A percentile compares a stretch with the other conserved stretches of the same genome.
These are phyloP conservation scores for Bolborhynchus lineola DNA, from an alignment of 2,113 vertebrate species.

Conservation along the genomic window DNA sequence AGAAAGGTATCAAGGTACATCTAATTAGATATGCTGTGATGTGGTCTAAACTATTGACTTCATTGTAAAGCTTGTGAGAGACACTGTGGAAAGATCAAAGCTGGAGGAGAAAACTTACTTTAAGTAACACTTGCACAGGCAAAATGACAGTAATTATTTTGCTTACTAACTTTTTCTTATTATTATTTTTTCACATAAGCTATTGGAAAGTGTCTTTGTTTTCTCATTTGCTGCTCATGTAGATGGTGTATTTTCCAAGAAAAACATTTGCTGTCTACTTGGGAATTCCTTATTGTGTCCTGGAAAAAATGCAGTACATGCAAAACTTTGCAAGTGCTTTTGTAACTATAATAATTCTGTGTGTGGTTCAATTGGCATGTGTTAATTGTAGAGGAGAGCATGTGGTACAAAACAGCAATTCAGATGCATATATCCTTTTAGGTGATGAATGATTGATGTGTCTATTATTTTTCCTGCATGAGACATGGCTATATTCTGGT, in stretches of 20 bases:
- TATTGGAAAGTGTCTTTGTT: background rate
- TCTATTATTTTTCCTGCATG: background rate
- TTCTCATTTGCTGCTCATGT: background rate
- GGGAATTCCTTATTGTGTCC: background rate
- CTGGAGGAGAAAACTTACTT: background rate
- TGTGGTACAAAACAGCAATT: background rate
- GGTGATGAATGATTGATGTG: background rate
- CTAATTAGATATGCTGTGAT: background rate
- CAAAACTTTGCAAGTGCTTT: background rate
- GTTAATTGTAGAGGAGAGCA: background rate
- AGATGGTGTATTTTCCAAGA: background rate
- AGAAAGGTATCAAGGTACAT: background rate
- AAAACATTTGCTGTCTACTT: background rate
- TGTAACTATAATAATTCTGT: background rate
- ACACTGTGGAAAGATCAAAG: background rate
- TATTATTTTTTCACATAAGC: background rate
- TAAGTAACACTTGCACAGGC: background rate
- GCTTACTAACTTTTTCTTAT: background rate
- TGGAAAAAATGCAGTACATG: background rate
- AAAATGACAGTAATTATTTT: background rate
- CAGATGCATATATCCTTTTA: background rate
- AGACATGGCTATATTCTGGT: background rate
- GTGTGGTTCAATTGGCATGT: rapidly evolving
- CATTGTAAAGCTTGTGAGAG: background rate
- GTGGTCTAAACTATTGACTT: background rate